Base-by-base conservation (phyloP, 2,113 vertebrate genomes). In the Elephas maximus region DNA sequence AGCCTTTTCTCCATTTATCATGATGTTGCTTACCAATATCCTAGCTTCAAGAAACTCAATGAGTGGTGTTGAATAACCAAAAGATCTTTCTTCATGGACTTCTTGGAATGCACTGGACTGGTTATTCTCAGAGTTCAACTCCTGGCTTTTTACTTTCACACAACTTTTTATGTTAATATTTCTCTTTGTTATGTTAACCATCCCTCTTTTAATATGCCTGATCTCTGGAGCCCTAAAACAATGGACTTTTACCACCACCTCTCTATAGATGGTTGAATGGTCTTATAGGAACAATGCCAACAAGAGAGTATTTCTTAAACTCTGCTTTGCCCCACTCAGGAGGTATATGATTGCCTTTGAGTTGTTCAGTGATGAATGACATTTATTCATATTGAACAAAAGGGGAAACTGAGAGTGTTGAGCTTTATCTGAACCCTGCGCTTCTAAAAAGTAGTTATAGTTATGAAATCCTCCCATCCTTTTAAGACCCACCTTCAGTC, bases 111-210 rank as follows among this genome's bases (percentile, higher is more conserved):
- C 65, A 76, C 44, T 48, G 81, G 53, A 17, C 41, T 63, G 53
- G 17, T 51, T 76, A 65, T 33, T 41, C 15, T 62, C 57, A 84
- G 30, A 15, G 24, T 84, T 85, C 51, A 53, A 53, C 51, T 24
- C 41, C 41, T 91, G 51, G 26, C 67, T 91, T n/a, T 82, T 82
- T 73, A 91, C 51, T 73, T 89, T 73, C 60, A 82, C 73, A 26
- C 15, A 73, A 17, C 12, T 37, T 73, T 83, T 82, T 91, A 73
- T 73, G 33, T 60, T 82, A 44, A 57, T 69, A 81, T 80, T 91
- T 81, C 24, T 81, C 5, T 67, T 69, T 91, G 67, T 41, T 23
- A 80, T 21, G 69, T 81, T 69, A 69, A 2, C 24, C 15, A 92
- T 24, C 10, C 21, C 8, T 48, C 24, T 37, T 37, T 67, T n/a